Conservation (phyloP, 2,113 vertebrate genomes). For the Camelus dromedarius region DNA sequence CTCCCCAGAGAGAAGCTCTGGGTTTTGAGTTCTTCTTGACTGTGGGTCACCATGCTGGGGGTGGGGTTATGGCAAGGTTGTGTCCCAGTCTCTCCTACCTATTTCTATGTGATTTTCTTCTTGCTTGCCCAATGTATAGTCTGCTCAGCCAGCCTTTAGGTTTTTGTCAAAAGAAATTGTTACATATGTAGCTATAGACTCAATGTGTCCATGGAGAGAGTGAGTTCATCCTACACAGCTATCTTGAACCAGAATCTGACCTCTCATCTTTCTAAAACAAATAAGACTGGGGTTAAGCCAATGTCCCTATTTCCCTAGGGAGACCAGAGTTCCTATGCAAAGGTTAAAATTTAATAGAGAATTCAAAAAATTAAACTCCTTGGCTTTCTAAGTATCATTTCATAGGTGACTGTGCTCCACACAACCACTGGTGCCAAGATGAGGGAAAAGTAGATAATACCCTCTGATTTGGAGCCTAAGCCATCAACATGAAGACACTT, state of each 20-base stretch:
- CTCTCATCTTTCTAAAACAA: conserved; percentile 23
- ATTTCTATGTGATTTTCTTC: not conserved
- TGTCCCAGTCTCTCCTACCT: not conserved
- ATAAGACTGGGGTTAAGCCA: not conserved
- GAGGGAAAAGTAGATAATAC: not conserved
- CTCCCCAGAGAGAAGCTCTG: not conserved
- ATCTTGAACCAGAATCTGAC: not conserved
- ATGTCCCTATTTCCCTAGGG: not conserved
- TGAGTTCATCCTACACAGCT: not conserved
- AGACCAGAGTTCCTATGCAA: not conserved
- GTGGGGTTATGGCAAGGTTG: not conserved
- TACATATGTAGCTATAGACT: not conserved
- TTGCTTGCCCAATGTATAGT: not conserved
- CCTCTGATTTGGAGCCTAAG: not conserved
- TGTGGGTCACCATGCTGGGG: not conserved
- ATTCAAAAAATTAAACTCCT: not conserved
- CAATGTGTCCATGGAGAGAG: not conserved
- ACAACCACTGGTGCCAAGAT: not conserved
- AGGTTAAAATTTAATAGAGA: conserved; percentile 29
- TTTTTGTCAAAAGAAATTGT: not conserved
- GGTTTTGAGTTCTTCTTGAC: not conserved
- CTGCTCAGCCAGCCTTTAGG: not conserved
- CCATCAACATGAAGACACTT: not conserved
- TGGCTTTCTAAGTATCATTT: not conserved
- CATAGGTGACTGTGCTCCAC: not conserved